A percentile compares a stretch with the other conserved stretches of the same genome.
Conservation (phyloP, 1,140 invertebrate genomes). For the Brachionus sp. region DNA sequence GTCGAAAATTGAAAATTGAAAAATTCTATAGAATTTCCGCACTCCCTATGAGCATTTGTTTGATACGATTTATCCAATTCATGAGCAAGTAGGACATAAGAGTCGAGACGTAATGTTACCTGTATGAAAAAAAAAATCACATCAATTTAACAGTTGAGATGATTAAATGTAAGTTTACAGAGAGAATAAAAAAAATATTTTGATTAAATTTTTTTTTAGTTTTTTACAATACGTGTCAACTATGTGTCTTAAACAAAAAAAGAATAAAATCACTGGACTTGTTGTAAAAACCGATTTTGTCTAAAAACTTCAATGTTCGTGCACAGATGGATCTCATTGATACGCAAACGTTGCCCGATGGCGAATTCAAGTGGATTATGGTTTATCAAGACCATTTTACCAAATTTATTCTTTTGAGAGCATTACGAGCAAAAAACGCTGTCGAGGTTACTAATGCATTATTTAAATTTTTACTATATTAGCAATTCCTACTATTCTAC, state of each 20-base stretch:
- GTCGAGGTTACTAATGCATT: no score
- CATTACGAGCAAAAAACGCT: no score
- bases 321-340: constrained; percentile 49
- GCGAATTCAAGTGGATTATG: constrained; percentile 37
- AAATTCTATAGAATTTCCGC: no score
- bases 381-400: constrained; percentile 46
- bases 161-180: not conserved
- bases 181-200: not conserved
- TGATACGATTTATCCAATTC: constrained; percentile 11
- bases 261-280: constrained; percentile 16
- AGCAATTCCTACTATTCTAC: no score
- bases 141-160: not conserved
- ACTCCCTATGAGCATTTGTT: not conserved
- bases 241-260: constrained; percentile 46
- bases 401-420: no score
- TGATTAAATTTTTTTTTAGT: not conserved
- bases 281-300: constrained; percentile 44
- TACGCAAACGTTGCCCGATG: no score
- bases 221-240: constrained; percentile 44
- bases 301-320: constrained; percentile 42
- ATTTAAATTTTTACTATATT: no score
- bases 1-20: no score
- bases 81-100: not conserved
- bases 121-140: not conserved
- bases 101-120: not conserved